Base-by-base conservation (phyloP, 2,113 vertebrate species). In the Opisthocomus hoazin region DNA sequence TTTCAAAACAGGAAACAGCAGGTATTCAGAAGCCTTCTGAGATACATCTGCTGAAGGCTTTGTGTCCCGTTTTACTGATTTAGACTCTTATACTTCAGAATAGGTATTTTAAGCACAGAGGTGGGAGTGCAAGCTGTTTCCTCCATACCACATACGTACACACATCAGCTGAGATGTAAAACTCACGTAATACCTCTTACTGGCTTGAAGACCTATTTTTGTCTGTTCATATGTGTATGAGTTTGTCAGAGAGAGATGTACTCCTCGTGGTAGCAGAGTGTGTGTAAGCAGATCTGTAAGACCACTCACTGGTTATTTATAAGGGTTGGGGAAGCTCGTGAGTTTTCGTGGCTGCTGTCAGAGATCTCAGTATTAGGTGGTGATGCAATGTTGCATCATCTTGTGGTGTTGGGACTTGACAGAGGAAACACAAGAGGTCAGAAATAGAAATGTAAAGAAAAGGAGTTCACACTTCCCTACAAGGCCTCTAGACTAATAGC, bases 371-470 rank as follows among this genome's bases (percentile, higher is more conserved):
- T 74, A 76, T 89, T 82, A 87, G 73, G 41, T 53, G 77, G 65
- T 93, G 91, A 91, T 94, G 96, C 93, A 96, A 94, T 85, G 94
- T 96, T 96, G 94, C 95, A 96, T 96, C 96, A 95, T 94, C 54
- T 89, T 75, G 76, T 92, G 64, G 63, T 85, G 37, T 14, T 90
- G 57, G 29, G 57, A 78, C 77, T 92, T 89, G 61, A 75, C 63
- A 95, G 61, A 82, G 84, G 91, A 94, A 96, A 82, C 8, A 13
- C 93, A 96, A 95, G 50, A 79, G 37, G 37, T 91, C 77, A 87
- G 84, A 94, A 96, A 78, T 65, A 96, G 93, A 94, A 93, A 87
- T 39, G 36, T 65, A 84, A 77, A 91, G 70, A 77, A 83, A 91
- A 93, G 46, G 50, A 88, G 37, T 50, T 89, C 45, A 61, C n/a